Base-by-base conservation (phyloP, 2,888 invertebrate species). In the Drosophila pseudotalamancana region DNA sequence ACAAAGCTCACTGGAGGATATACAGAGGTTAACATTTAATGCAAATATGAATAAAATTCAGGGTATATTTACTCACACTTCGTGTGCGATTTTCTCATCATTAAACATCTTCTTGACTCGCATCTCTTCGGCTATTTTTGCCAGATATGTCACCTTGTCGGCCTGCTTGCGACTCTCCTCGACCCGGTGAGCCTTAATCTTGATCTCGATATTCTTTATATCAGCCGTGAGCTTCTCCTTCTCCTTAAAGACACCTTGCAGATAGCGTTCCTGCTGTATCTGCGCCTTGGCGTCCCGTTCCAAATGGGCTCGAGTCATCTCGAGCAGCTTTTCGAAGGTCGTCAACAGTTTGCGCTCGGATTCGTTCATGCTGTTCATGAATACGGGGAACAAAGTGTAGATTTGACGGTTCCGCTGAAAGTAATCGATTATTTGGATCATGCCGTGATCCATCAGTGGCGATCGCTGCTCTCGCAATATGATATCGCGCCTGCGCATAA, bases 1-100 rank as follows among this genome's bases (percentile, higher is more conserved):
- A 0, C 83, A 86, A 9, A 72, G 75, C 0, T 78, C 76, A 12
- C 91, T 91, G 25, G 4, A 9, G 11, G n/a, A 5, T n/a, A 35
- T n/a, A 3, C 16, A 9, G 4, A n/a, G n/a, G n/a, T n/a, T n/a
- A n/a, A n/a, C n/a, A n/a, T n/a, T n/a, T n/a, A n/a, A n/a, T n/a
- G n/a, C n/a, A n/a, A n/a, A n/a, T n/a, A n/a, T n/a, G n/a, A n/a
- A n/a, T n/a, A n/a, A n/a, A n/a, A n/a, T n/a, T n/a, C n/a, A n/a
- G n/a, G n/a, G n/a, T 4, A 4, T 6, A n/a, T n/a, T 9, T 8
- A 37, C 46, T 64, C 11, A 85, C 83, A 40, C 35, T 60, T 81
- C 81, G 4, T 0, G 39, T 6, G 60, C 59, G 9, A 81, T 63
- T 6, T 50, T 40, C 1, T 51, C 40, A 32, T 70, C 42, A 34